Base-by-base conservation (phyloP, 2,113 vertebrate species). In the pig (Sus scrofa) region DNA sequence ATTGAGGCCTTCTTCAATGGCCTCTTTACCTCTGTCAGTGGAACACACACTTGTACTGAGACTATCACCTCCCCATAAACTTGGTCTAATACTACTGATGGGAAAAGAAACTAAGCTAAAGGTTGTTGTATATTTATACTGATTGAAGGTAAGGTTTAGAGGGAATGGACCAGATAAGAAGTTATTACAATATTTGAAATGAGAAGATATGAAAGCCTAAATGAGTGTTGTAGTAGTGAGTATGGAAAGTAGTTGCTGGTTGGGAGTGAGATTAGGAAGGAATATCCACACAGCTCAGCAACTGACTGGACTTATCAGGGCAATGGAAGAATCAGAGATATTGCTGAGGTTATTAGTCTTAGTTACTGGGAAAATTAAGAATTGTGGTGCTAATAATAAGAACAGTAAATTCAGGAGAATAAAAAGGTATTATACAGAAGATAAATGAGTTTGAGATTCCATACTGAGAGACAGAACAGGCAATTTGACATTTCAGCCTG, bases 21-120 rank as follows among this genome's bases (percentile, higher is more conserved):
- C n/a, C n/a, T n/a, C 62, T 86, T 91, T 20, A 54, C 8, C 15
- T 71, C 12, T 32, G 63, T 73, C 60, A 70, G 68, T 89, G 24
- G 3, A 86, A 97, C 95, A 86, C 68, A 32, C 34, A 92, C 32
- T 50, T 52, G 32, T 18, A 70, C 16, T 75, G 54, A 94, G 73
- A 52, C 9, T 89, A 86, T 79, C 11, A 34, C 24, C 67, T 84
- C 34, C 16, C 32, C 6, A 34, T 77, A 89, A 22, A 95, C 50
- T 60, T 85, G 54, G 1, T 70, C 30, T 96, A 86, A 92, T 34
- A 71, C 4, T 67, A 70, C 14, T 82, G 6, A 26, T 88, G 8
- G 75, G 62, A 82, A 94, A 96, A 86, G 13, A 73, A 94, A 85
- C 39, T 81, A 89, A 67, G 44, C 44, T 95, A 83, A 73, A 56